These are phyloP conservation scores for Cecropterus lyciades DNA, from an alignment of 1,140 invertebrate species.

Conservation along the genomic window DNA sequence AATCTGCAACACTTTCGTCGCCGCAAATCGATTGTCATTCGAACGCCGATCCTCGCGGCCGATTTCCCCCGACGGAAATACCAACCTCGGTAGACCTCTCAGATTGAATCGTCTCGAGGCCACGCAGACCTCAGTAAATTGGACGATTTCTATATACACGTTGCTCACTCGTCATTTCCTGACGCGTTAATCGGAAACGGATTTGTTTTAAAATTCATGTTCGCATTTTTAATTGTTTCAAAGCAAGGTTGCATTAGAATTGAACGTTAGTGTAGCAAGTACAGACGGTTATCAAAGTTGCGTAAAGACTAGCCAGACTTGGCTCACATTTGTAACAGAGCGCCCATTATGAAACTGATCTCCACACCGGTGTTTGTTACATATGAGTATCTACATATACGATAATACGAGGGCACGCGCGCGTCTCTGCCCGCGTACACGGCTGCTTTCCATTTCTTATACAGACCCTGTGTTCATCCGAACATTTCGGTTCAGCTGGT, in stretches of 20 bases:
- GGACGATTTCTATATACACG: constrained; percentile 28
- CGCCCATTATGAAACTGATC: constrained; percentile 51
- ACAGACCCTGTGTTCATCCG: too few species aligned
- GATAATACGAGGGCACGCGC: neutral
- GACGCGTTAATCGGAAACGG: constrained; percentile 40
- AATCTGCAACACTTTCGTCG: constrained; percentile 71
- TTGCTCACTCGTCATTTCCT: constrained; percentile 33
- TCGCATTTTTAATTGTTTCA: constrained; percentile 14
- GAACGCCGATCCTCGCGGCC: constrained; percentile 47
- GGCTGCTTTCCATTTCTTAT: too few species aligned
- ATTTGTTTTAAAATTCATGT: constrained; percentile 31
- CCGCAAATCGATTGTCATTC: constrained; percentile 67
- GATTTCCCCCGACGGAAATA: constrained; percentile 47
- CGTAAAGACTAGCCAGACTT: constrained; percentile 33
- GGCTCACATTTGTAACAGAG: constrained; percentile 44
- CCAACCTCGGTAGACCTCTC: constrained; percentile 22
- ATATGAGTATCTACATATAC: constrained; percentile 6
- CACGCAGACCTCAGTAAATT: constrained; percentile 24
- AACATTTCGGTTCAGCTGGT: too few species aligned
- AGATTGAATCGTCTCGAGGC: constrained; percentile 10
- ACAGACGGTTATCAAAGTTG: constrained; percentile 35
- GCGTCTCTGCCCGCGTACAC: too few species aligned
- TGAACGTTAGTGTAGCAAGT: constrained; percentile 24
- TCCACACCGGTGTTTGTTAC: constrained; percentile 48
- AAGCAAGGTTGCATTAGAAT: constrained; percentile 14